Evolutionary conservation across 2,888 invertebrate species (phyloP), one percentile per base, ranked within the genome.

Genomic region (Xanthorhoe designata): DNA sequence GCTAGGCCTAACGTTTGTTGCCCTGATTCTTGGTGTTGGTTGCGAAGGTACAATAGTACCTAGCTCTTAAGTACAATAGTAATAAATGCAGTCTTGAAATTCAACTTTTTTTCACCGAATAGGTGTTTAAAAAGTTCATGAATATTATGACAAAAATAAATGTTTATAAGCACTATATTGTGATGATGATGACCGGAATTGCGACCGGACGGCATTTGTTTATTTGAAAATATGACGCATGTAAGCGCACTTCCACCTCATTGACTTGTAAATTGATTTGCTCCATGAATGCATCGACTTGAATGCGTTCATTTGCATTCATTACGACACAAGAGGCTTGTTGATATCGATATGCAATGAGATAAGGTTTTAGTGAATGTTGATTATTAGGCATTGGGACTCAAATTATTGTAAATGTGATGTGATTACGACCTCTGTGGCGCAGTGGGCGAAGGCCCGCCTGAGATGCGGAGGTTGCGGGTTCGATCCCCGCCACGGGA

Each of bases 281-380:
- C 29, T 29, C 55, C 55, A 18, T 56, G 47, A 51, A 62, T 56
- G 24, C 62, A 51, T 51, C 17, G 13, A 13, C 24, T 57, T 19
- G 52, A 63, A 56, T 52, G 52, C 63, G 52, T 13, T 15, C 24
- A 63, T 63, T 57, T 61, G 53, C 57, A 66, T 66, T 53, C 42
- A 56, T 59, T 49, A 56, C 15, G 32, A 55, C 54, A 61, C 15
- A 54, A 54, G 47, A 61, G 18, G 52, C 1, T 8, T 13, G 42
- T 55, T 6, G 45, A 45, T 47, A 47, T 51, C 9, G 19, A 51
- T 24, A 51, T 51, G 19, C 49, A 18, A 18, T 49, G 19, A 18
- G n/a, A 24, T 51, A 15, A 0, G 51, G 10, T 19, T 51, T 51
- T 51, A 9, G 38, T 42, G 38, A 0, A 42, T 24, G 24, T 24